Percentiles rank a stretch among this genome's conserved stretches.
These are phyloP conservation scores for Zaprionus capensis DNA, from an alignment of 1,140 invertebrate species.

Conservation along the genomic window DNA sequence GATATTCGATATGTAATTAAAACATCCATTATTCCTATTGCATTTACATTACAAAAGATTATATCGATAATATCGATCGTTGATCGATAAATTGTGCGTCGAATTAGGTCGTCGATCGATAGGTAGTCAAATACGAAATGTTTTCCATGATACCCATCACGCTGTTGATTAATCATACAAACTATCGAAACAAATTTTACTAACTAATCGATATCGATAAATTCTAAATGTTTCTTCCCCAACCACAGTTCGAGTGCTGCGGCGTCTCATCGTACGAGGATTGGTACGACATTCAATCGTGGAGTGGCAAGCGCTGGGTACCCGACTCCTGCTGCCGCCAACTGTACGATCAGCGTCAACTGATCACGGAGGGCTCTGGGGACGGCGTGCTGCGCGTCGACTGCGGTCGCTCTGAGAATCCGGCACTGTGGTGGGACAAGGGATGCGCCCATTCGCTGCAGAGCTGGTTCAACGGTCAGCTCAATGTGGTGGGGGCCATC, in stretches of 20 bases:
- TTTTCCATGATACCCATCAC: not conserved
- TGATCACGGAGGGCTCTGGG: slow-evolving; percentile 84
- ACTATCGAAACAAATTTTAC: not conserved
- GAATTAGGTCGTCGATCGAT: not conserved
- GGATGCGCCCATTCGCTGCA: slow-evolving; percentile 89
- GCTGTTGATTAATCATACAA: too few species aligned
- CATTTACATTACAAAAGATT: too few species aligned
- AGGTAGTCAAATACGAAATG: not conserved
- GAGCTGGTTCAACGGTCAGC: slow-evolving; percentile 88
- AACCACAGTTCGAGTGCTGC: slow-evolving; percentile 91
- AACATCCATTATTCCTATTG: too few species aligned
- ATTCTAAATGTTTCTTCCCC: not conserved
- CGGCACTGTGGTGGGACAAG: slow-evolving; percentile 87
- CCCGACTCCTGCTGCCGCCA: slow-evolving; percentile 92
- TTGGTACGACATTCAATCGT: slow-evolving; percentile 93
- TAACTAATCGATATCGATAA: not conserved
- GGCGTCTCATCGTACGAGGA: slow-evolving; percentile 93
- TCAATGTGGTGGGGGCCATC: slow-evolving; percentile 89
- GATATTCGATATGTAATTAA: too few species aligned
- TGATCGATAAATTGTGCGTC: too few species aligned
- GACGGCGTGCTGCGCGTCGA: slow-evolving; percentile 71
- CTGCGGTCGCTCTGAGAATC: slow-evolving; percentile 85
- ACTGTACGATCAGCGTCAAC: slow-evolving; percentile 83
- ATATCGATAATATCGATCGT: too few species aligned
- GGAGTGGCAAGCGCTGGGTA: slow-evolving; percentile 89